Conservation (phyloP, 2,888 invertebrate species). For the Leptinotarsa peninsularis region DNA sequence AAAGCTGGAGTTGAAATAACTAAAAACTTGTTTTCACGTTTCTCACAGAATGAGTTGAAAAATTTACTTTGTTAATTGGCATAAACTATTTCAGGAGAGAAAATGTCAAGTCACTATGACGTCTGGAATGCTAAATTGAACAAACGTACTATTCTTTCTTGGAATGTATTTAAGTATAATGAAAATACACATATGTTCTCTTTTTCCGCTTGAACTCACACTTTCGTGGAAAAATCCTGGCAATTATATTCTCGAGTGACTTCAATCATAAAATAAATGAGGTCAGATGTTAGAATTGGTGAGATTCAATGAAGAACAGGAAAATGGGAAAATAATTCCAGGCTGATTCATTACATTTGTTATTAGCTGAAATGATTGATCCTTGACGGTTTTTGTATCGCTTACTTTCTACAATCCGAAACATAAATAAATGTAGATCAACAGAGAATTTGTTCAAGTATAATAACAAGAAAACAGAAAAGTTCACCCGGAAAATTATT, state of each 20-base stretch:
- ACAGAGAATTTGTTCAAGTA: too few relatives aligned
- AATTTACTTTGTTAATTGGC: too few relatives aligned
- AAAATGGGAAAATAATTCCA: background rate
- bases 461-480: too few relatives aligned
- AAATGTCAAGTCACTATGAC: background rate
- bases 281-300: background rate
- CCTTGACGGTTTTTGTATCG: too few relatives aligned
- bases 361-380: background rate
- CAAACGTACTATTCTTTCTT: background rate
- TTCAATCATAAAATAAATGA: background rate
- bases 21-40: too few relatives aligned
- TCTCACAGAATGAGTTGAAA: too few relatives aligned
- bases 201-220: conserved; percentile 2
- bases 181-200: conserved; percentile 10
- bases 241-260: background rate
- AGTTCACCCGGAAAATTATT: too few relatives aligned
- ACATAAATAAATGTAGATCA: too few relatives aligned
- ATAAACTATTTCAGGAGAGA: background rate
- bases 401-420: too few relatives aligned
- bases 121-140: background rate
- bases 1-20: too few relatives aligned
- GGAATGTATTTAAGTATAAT: background rate
- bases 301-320: background rate
- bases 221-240: background rate
- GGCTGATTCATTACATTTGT: background rate